A percentile compares a stretch with the other conserved stretches of the same genome.
phyloP scores from a whole-genome alignment of 2,797 vertebrate species.

The Amphiprion clarkii region DNA sequence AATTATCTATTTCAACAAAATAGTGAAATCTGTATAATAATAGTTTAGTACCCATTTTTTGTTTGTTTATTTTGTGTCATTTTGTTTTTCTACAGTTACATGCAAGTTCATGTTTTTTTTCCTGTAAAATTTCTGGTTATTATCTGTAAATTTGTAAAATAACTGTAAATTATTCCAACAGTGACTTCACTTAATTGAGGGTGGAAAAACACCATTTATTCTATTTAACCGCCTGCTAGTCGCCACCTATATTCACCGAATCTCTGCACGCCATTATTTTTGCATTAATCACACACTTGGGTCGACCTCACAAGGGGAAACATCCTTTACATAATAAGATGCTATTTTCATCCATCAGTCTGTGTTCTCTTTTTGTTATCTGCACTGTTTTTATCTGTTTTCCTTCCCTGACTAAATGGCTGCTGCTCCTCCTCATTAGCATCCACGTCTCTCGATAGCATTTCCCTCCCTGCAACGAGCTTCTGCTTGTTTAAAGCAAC shows the following conservation, averaged over 20 bases:
- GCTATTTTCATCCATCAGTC: conserved; percentile 40
- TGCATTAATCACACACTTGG: conserved; percentile 36
- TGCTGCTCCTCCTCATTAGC: conserved; percentile 52
- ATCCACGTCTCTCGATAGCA: conserved; percentile 34
- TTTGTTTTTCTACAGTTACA: too few relatives aligned
- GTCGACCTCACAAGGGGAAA: conserved; percentile 22
- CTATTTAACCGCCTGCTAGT: conserved; percentile 26
- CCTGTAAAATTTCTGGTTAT: too few relatives aligned
- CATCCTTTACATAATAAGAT: conserved; percentile 54
- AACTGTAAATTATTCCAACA: too few relatives aligned
- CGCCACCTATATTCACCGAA: conserved; percentile 20
- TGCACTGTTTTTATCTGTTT: conserved; percentile 4
- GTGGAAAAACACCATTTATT: too few relatives aligned
- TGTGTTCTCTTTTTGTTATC: conserved; percentile 3
- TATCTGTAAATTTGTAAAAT: too few relatives aligned
- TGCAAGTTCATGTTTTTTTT: too few relatives aligned
- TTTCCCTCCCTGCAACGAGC: conserved; percentile 23
- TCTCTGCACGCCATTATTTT: conserved; percentile 3
- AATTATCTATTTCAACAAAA: too few relatives aligned
- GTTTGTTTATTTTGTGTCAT: too few relatives aligned
- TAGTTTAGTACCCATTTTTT: too few relatives aligned
- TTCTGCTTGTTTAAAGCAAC: conserved; percentile 49
- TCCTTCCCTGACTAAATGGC: conserved; percentile 32
- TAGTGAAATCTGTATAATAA: too few relatives aligned
- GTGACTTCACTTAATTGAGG: too few relatives aligned